Evolutionary conservation across 2,113 vertebrate species (phyloP), one percentile per base, ranked within the genome.

Genomic region (Serilophus lunatus): DNA sequence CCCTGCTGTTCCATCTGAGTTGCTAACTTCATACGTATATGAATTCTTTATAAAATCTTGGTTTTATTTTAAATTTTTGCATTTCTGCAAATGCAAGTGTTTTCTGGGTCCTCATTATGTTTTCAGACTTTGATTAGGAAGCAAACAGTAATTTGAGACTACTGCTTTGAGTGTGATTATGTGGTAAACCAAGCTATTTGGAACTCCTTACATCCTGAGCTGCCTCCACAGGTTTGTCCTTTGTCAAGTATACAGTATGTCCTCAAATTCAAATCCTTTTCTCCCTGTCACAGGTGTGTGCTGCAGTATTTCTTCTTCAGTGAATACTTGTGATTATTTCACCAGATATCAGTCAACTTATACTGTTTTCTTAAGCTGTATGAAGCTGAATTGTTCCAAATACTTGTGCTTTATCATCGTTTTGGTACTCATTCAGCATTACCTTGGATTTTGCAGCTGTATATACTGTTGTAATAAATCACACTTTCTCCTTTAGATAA

Each of bases 201-300:
- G 13, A 53, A 10, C 7, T 49, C 11, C 17, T 51, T 40, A 7
- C 0, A 1, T 49, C 23, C 23, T 36, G 50, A 83, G 28, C 24
- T 86, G 20, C 25, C 33, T 81, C 28, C n/a, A n/a, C 51, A 59
- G 18, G 23, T 65, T 69, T 66, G 18, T 16, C 31, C 18, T n/a
- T 47, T 64, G 57, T 11, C 16, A 42, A 3, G 1, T 54, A 0
- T 14, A 42, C 1, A 1, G 28, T 42, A 13, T 2, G 1, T 42
- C 38, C 28, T 84, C 38, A 15, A 54, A 70, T 83, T 57, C 38
- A 83, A 54, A 59, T 69, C 18, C 4, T 3, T 35, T 92, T 91
- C 19, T 89, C 29, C 13, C 18, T 2, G 0, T 78, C 42, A 51
- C 33, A 54, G 9, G 23, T 66, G 23, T 42, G 18, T 20, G 3